Conservation (phyloP, 2,888 invertebrate species). For the Lochmaea capreae region DNA sequence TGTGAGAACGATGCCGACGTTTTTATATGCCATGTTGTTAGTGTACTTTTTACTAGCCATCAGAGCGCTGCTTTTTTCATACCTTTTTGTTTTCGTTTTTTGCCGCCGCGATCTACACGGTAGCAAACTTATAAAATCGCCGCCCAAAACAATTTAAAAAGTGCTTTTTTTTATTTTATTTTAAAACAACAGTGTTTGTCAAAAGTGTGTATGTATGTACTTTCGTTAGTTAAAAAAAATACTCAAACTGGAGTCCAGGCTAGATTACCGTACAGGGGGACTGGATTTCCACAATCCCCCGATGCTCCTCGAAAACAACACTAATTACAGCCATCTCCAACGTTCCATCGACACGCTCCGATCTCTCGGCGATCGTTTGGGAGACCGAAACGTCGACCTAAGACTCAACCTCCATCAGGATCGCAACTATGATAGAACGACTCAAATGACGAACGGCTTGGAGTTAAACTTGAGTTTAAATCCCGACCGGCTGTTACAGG, state of each 20-base stretch:
- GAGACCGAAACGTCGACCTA: slow-evolving; percentile 64
- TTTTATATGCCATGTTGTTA: slow-evolving; percentile 64
- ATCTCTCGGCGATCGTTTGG: slow-evolving; percentile 63
- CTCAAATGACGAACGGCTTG: slow-evolving; percentile 56
- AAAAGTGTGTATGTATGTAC: slow-evolving; percentile 20
- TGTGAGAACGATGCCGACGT: slow-evolving; percentile 58
- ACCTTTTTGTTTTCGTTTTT: slow-evolving; percentile 54
- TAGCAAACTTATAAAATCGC: slow-evolving; percentile 39
- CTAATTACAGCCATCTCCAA: slow-evolving; percentile 63
- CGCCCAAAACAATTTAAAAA: slow-evolving; percentile 18
- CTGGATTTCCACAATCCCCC: slow-evolving; percentile 64
- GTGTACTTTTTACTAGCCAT: slow-evolving; percentile 65
- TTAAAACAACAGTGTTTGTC: slow-evolving; percentile 28
- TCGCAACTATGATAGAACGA: slow-evolving; percentile 50
- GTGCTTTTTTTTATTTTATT: slow-evolving; percentile 32
- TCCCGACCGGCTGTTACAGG: slow-evolving; percentile 57
- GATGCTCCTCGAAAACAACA: slow-evolving; percentile 61
- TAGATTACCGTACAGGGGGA: slow-evolving; percentile 64
- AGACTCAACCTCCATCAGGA: slow-evolving; percentile 61
- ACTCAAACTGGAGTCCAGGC: slow-evolving; percentile 62
- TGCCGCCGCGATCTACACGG: slow-evolving; percentile 45
- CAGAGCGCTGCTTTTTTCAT: slow-evolving; percentile 59
- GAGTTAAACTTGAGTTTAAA: slow-evolving; percentile 62
- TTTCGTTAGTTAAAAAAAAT: slow-evolving; percentile 16
- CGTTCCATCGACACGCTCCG: slow-evolving; percentile 64